phyloP scores from a whole-genome alignment of 1,140 invertebrate genomes.

The Ladona fulva region DNA sequence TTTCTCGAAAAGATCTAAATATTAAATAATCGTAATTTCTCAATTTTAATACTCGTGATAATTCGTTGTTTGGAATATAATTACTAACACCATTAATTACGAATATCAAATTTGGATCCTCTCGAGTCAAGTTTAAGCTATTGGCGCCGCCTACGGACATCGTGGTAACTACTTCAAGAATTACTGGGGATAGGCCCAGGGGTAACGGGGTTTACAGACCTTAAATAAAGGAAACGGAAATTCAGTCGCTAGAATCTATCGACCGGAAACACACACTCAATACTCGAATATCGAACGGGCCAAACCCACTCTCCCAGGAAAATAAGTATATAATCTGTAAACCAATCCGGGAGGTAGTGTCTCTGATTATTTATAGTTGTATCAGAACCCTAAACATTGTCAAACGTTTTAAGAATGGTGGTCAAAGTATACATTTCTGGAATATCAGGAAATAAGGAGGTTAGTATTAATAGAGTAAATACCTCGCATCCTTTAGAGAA shows the following conservation, averaged over 20 bases:
- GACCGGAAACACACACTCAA: slow-evolving; percentile 3
- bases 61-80: too few species aligned
- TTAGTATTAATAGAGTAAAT: slow-evolving; percentile 36
- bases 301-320: slow-evolving; percentile 6
- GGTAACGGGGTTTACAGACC: neutral
- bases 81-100: too few species aligned
- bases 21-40: too few species aligned
- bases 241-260: neutral
- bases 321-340: neutral
- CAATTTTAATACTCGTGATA: too few species aligned
- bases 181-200: too few species aligned
- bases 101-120: too few species aligned
- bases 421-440: slow-evolving; percentile 83
- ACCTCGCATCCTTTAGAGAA: neutral
- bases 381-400: neutral
- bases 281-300: slow-evolving; percentile 3
- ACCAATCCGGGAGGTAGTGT: slow-evolving; percentile 2
- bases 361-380: slow-evolving; percentile 10
- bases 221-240: neutral
- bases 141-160: too few species aligned
- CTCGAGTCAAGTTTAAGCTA: too few species aligned
- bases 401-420: slow-evolving; percentile 53
- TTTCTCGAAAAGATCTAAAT: too few species aligned
- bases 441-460: slow-evolving; percentile 86
- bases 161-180: too few species aligned